These are phyloP conservation scores for Liodrosophila aerea DNA, from an alignment of 2,888 invertebrate genomes.

Conservation along the genomic window DNA sequence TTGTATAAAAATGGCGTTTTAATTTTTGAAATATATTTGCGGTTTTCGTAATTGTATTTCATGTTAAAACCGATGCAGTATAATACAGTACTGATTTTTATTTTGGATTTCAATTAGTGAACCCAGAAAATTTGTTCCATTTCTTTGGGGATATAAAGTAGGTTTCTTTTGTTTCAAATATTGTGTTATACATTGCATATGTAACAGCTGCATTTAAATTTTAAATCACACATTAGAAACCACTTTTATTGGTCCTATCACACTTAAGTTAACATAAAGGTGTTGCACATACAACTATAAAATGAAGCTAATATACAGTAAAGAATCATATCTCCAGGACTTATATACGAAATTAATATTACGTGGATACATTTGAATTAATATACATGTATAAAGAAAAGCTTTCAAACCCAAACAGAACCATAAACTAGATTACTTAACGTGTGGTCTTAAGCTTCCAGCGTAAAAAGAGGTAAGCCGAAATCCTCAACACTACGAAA, in stretches of 20 bases:
- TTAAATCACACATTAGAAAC: slow-evolving; percentile 36
- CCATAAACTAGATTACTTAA: slow-evolving; percentile 82
- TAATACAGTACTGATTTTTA: slow-evolving; percentile 8
- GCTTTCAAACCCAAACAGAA: slow-evolving; percentile 57
- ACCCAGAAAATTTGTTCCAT: slow-evolving; percentile 3
- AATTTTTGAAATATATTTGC: slow-evolving; percentile 2
- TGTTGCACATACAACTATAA: slow-evolving; percentile 27
- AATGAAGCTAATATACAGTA: slow-evolving; percentile 31
- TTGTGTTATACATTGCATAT: slow-evolving; percentile 12
- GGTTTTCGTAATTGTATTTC: slow-evolving; percentile 11
- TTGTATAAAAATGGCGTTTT: slow-evolving; percentile 25
- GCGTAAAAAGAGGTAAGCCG: slow-evolving; percentile 92
- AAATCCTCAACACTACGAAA: slow-evolving; percentile 90
- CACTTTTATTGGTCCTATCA: slow-evolving; percentile 24
- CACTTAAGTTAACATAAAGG: slow-evolving; percentile 30
- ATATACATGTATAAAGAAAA: slow-evolving; percentile 50
- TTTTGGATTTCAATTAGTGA: slow-evolving; percentile 2
- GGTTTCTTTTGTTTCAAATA: slow-evolving; percentile 15
- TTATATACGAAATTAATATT: slow-evolving; percentile 31
- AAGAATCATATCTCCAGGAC: slow-evolving; percentile 32
- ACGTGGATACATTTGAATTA: slow-evolving; percentile 25
- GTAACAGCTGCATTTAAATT: slow-evolving; percentile 17
- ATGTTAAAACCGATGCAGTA: slow-evolving; percentile 10
- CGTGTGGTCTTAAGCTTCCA: slow-evolving; percentile 93
- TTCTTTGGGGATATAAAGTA: too few species aligned